These are phyloP conservation scores for Antrozous pallidus DNA, from an alignment of 2,797 vertebrate species.

Conservation along the genomic window DNA sequence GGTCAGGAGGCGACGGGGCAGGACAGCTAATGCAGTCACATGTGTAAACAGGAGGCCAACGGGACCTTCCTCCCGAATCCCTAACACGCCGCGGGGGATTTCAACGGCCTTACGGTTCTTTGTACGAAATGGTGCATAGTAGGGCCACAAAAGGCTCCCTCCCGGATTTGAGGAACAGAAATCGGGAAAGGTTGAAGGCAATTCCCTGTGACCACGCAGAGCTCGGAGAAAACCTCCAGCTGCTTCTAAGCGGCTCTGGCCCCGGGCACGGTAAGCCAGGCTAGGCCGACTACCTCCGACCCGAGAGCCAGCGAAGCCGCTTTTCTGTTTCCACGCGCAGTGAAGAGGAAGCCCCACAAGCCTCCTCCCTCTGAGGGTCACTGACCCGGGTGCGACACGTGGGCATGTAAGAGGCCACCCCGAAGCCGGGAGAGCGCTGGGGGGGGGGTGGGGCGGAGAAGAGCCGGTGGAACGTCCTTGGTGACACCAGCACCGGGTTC, in stretches of 20 bases:
- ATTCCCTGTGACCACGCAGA: not conserved
- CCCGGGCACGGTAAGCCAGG: not conserved
- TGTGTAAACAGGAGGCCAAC: not conserved
- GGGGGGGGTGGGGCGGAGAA: not conserved
- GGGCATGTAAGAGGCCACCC: not conserved
- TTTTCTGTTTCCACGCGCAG: not conserved
- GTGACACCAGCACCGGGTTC: not conserved
- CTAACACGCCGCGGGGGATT: too few relatives aligned
- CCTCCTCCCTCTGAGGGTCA: not conserved
- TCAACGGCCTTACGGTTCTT: not conserved
- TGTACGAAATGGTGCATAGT: not conserved
- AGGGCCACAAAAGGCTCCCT: not conserved
- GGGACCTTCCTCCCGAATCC: not conserved
- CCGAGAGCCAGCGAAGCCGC: not conserved
- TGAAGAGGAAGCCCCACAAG: not conserved
- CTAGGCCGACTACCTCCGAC: not conserved
- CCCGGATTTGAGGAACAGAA: not conserved
- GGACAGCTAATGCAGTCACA: not conserved
- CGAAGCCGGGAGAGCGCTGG: not conserved
- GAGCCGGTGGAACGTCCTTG: not conserved
- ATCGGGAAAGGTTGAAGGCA: not conserved
- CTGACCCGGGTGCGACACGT: not conserved
- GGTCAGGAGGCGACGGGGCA: accelerated
- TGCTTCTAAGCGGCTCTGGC: not conserved
- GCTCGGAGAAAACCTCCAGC: not conserved